Evolutionary conservation across 1,140 invertebrate species (phyloP), one percentile per base, ranked within the genome.

Genomic region (Telenomus remus): DNA sequence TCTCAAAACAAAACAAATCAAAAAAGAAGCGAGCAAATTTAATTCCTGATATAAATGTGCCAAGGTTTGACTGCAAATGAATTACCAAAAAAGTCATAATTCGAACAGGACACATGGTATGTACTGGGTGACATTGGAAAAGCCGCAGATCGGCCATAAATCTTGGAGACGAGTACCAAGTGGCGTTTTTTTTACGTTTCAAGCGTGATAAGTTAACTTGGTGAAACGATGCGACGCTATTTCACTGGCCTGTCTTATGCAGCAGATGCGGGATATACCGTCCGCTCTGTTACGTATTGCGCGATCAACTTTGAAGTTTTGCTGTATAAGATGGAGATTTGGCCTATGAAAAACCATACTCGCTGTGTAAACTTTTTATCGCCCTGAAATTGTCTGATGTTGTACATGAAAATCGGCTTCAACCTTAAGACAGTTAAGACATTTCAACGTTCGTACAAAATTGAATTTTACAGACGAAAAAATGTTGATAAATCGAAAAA

Each of bases 281-380:
- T 49, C 6, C 37, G 50, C 48, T 55, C 54, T 44, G 37, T 66
- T 66, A 66, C 66, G 56, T 71, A 71, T 63, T 60, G 68, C 63
- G 59, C 44, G 63, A 50, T 33, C 50, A 55, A 73, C 59, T 78
- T 73, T 60, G 53, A 73, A 73, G 64, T 53, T 48, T 34, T 43
- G 35, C 65, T 48, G n/a, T n/a, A 78, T 78, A 78, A 78, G 69
- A 78, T 78, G 75, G 75, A 72, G 46, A 78, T 78, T 78, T 12
- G 57, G 49, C 46, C 64, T 64, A 77, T 77, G 72, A 72, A 77
- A 77, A 37, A 63, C 19, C 19, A 51, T 49, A 77, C 72, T 72
- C 56, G 51, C 59, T 69, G 70, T 48, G 13, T 54, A 53, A 46
- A 71, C 57, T 63, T 53, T 73, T 61, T 43, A 66, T 73, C 70